phyloP scores from a whole-genome alignment of 2,797 vertebrate genomes.

The Intellagama lesueurii region DNA sequence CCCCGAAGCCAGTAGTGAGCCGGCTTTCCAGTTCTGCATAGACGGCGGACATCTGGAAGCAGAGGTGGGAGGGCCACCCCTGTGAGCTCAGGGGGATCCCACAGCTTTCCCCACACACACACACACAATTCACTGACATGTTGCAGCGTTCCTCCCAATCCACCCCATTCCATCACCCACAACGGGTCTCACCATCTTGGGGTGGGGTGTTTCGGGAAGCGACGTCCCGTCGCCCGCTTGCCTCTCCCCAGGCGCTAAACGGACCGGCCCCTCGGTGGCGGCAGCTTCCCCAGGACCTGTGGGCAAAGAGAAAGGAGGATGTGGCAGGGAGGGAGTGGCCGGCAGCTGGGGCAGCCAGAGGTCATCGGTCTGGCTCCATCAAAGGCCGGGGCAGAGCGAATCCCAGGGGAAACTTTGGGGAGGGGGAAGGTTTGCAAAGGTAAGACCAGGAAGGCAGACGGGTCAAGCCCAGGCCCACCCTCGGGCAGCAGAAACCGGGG shows the following conservation, averaged over 20 bases:
- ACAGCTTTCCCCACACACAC: too few species aligned
- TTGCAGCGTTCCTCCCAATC: not conserved
- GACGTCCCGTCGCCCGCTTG: slow-evolving; percentile 97
- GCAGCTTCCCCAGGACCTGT: slow-evolving; percentile 81
- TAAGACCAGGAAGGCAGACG: too few species aligned
- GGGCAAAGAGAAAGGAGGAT: not conserved
- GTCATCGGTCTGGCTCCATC: too few species aligned
- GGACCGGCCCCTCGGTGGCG: slow-evolving; percentile 81
- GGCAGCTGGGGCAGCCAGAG: too few species aligned
- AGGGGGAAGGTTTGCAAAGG: too few species aligned
- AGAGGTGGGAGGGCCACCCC: not conserved
- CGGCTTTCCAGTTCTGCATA: slow-evolving; percentile 92
- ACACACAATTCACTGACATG: not conserved
- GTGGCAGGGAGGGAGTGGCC: too few species aligned
- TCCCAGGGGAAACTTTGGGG: too few species aligned
- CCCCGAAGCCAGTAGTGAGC: slow-evolving; percentile 82
- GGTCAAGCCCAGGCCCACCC: too few species aligned
- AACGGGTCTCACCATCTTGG: slow-evolving; percentile 87
- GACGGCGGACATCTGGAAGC: slow-evolving; percentile 91
- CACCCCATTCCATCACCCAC: not conserved
- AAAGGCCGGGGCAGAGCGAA: too few species aligned
- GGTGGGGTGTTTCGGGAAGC: slow-evolving; percentile 95
- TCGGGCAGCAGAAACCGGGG: too few species aligned
- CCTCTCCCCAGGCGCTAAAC: slow-evolving; percentile 91
- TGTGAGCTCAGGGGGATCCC: not conserved